Percentiles rank a stretch among this genome's conserved stretches.
phyloP scores from a whole-genome alignment of 2,888 invertebrate genomes.

The Parascotia fuliginaria region DNA sequence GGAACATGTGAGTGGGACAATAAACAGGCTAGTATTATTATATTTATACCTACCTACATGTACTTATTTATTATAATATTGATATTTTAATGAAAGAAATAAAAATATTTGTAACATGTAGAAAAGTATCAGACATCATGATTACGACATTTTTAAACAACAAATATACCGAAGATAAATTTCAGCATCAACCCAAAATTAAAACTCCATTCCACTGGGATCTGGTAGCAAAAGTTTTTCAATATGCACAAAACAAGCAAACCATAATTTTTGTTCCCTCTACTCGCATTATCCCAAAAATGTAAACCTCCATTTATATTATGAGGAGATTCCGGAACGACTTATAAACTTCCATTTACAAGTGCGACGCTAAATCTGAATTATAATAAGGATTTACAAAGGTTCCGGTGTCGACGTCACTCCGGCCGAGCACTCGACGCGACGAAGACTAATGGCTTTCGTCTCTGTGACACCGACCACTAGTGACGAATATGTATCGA shows the following conservation, averaged over 20 bases:
- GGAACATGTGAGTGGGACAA: too few relatives aligned
- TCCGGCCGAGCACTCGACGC: constrained; percentile 7
- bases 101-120: too few relatives aligned
- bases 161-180: too few relatives aligned
- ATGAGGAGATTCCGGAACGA: constrained; percentile 5
- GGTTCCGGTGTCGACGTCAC: constrained; percentile 19
- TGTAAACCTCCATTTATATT: constrained; percentile 1
- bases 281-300: constrained; percentile 2
- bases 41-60: too few relatives aligned
- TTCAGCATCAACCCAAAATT: not conserved
- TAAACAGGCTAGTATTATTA: too few relatives aligned
- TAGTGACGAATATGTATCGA: constrained; percentile 4
- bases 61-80: too few relatives aligned
- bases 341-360: constrained; percentile 37
- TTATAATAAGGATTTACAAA: constrained; percentile 37
- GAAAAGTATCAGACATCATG: too few relatives aligned
- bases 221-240: constrained; percentile 7
- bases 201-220: not conserved
- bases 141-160: too few relatives aligned
- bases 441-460: constrained; percentile 35
- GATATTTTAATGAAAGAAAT: too few relatives aligned
- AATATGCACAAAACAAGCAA: constrained; percentile 1
- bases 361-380: constrained; percentile 22
- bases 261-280: not conserved
- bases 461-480: constrained; percentile 21